A percentile compares a stretch with the other conserved stretches of the same genome.
phyloP scores from a whole-genome alignment of 2,888 invertebrate genomes.

The Anorthoa munda region DNA sequence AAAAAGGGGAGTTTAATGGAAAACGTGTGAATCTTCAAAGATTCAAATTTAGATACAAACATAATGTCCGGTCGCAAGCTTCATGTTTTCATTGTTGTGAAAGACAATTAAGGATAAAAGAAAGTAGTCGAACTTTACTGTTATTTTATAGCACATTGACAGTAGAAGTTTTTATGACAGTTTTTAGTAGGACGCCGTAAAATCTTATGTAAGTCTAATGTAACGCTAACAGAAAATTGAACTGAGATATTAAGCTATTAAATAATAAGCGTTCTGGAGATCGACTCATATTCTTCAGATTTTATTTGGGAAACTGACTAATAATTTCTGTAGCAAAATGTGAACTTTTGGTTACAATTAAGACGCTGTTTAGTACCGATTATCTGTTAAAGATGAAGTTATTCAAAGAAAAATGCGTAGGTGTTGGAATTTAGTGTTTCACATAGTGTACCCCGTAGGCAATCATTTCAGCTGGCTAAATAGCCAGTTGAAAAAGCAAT shows the following conservation, averaged over 20 bases:
- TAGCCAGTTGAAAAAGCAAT: neutral
- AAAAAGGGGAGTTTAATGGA: constrained; percentile 28
- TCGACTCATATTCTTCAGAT: constrained; percentile 33
- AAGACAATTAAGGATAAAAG: constrained; percentile 75
- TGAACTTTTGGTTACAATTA: neutral
- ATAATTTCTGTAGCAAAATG: neutral
- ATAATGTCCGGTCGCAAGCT: constrained; percentile 59
- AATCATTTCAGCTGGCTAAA: neutral
- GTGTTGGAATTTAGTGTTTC: neutral
- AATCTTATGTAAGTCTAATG: constrained; percentile 73
- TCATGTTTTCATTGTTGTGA: constrained; percentile 71
- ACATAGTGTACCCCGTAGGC: too few relatives aligned
- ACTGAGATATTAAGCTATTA: constrained; percentile 55
- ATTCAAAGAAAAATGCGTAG: neutral
- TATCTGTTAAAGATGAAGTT: neutral
- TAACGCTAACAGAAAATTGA: constrained; percentile 68
- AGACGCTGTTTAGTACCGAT: neutral
- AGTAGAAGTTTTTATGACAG: constrained; percentile 79
- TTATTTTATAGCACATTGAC: constrained; percentile 81
- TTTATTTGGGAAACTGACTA: constrained; percentile 23
- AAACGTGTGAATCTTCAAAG: constrained; percentile 37
- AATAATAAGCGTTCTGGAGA: constrained; percentile 34
- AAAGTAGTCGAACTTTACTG: constrained; percentile 77
- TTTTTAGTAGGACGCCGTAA: constrained; percentile 78
- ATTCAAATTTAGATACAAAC: constrained; percentile 66